Percentiles rank a stretch among this genome's conserved stretches.
Conservation (phyloP, 2,888 invertebrate species). For the Hirtodrosophila histrioides region DNA sequence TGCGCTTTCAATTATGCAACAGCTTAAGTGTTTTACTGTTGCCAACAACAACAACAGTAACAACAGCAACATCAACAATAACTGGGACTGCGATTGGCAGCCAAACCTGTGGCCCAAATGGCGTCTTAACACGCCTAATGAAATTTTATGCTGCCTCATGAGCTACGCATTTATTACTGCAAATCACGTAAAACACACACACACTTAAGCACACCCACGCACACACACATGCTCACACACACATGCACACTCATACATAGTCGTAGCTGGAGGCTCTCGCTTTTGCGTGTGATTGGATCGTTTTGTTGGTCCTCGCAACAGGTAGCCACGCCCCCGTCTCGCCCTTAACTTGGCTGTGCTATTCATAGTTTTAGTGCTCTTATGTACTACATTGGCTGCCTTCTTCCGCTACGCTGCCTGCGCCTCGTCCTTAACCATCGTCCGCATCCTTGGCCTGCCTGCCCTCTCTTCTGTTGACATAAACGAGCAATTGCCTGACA, state of each 20-base stretch:
- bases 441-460: too few relatives aligned
- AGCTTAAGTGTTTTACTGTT: conserved; percentile 55
- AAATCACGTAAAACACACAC: conserved; percentile 60
- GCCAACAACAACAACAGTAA: conserved; percentile 14
- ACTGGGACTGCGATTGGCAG: conserved; percentile 4
- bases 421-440: conserved; percentile 1
- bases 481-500: conserved; percentile 48
- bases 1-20: conserved; percentile 68
- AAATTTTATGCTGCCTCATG: conserved; percentile 77
- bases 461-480: conserved; percentile 33
- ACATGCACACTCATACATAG: not conserved
- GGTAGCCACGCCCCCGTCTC: conserved; percentile 26
- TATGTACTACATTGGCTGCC: conserved; percentile 42
- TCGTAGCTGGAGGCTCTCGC: conserved; percentile 31
- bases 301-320: conserved; percentile 38
- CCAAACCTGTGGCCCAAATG: conserved; percentile 52
- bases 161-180: conserved; percentile 67
- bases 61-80: conserved; percentile 14
- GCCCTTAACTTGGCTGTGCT: conserved; percentile 14
- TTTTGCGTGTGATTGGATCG: conserved; percentile 49
- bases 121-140: conserved; percentile 73
- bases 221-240: conserved; percentile 12
- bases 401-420: conserved; percentile 16
- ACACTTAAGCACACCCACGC: conserved; percentile 4
- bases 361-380: conserved; percentile 64